phyloP scores from a whole-genome alignment of 2,888 invertebrate species.

The Dasysyrphus albostriatus region DNA sequence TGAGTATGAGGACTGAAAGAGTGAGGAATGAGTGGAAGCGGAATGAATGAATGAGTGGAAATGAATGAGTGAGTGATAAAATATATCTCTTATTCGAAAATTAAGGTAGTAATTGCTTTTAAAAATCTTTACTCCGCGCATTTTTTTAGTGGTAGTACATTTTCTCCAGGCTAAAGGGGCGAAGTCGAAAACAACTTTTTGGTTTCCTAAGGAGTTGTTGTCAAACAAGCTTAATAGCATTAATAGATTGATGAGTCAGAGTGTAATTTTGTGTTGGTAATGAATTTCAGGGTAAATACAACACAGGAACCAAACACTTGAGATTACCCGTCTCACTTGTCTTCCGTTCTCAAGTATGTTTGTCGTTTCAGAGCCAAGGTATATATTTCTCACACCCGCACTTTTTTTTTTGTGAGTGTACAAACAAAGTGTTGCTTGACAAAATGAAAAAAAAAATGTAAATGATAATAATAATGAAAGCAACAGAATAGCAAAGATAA shows the following conservation, averaged over 20 bases:
- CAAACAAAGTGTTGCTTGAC: slow-evolving; percentile 52
- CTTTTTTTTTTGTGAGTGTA: slow-evolving; percentile 3
- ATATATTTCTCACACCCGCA: slow-evolving; percentile 47
- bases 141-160: no score
- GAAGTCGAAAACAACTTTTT: no score
- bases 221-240: no score
- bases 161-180: no score
- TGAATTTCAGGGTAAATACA: slow-evolving; percentile 33
- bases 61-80: no score
- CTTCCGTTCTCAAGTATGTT: slow-evolving; percentile 47
- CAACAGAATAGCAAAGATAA: slow-evolving; percentile 65
- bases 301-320: slow-evolving; percentile 64
- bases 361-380: slow-evolving; percentile 9
- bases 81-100: no score
- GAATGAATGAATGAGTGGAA: no score
- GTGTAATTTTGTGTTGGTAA: not conserved
- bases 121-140: no score
- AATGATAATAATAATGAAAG: slow-evolving; percentile 62
- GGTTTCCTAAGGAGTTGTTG: no score
- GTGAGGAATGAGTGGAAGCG: no score
- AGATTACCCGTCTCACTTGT: slow-evolving; percentile 31
- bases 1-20: no score
- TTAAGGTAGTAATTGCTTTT: no score
- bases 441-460: slow-evolving; percentile 1
- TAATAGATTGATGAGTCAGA: not conserved